Percentiles rank a stretch among this genome's conserved stretches.
These are phyloP conservation scores for Threskiornis aethiopicus DNA, from an alignment of 2,797 vertebrate species.

Conservation along the genomic window DNA sequence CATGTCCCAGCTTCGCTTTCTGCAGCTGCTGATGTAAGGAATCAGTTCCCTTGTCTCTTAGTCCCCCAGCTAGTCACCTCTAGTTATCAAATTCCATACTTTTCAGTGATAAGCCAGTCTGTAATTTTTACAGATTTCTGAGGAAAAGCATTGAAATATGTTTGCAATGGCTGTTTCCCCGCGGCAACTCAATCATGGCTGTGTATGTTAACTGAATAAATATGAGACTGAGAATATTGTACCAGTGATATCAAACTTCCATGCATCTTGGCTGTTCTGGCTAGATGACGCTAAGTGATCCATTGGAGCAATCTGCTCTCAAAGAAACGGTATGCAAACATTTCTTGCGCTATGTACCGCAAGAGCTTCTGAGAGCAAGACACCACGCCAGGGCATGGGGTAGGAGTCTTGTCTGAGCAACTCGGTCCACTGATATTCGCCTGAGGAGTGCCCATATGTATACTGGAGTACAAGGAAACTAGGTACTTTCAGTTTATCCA, in stretches of 20 bases:
- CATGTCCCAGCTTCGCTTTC: background rate
- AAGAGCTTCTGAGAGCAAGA: background rate
- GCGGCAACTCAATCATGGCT: background rate
- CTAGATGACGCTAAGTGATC: background rate
- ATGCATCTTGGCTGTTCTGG: background rate
- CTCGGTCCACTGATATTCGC: background rate
- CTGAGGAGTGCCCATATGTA: background rate
- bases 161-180: background rate
- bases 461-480: background rate
- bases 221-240: background rate
- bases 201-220: background rate
- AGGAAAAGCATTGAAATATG: background rate
- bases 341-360: background rate
- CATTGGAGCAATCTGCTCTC: background rate
- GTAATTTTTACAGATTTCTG: background rate
- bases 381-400: background rate
- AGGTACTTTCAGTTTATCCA: background rate
- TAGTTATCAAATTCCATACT: background rate
- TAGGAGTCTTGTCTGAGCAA: background rate
- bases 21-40: background rate
- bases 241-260: background rate
- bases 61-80: background rate
- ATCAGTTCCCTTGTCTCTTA: background rate
- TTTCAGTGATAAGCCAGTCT: background rate
- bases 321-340: fast-evolving